Conservation (phyloP, 2,888 invertebrate genomes). For the Noctua pronuba region DNA sequence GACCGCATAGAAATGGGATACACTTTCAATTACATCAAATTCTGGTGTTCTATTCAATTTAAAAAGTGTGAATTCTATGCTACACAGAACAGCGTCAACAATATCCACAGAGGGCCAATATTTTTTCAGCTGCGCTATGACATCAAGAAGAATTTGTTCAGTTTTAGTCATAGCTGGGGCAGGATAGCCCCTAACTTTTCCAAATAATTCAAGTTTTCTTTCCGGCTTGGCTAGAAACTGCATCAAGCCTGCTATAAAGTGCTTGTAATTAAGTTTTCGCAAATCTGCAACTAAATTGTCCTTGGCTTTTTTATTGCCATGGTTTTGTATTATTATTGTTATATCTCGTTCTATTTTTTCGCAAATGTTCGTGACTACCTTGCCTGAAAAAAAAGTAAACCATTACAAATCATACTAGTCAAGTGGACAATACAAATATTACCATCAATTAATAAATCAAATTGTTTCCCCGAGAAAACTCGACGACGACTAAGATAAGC, state of each 20-base stretch:
- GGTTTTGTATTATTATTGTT: slow-evolving; percentile 69
- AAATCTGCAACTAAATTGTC: slow-evolving; percentile 77
- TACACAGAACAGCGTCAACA: slow-evolving; percentile 74
- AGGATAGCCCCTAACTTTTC: slow-evolving; percentile 71
- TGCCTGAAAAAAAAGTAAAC: slow-evolving; percentile 74
- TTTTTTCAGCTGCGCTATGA: slow-evolving; percentile 74
- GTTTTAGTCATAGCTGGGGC: slow-evolving; percentile 83
- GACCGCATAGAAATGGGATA: slow-evolving; percentile 85
- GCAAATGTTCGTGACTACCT: slow-evolving; percentile 65
- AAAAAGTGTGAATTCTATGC: slow-evolving; percentile 83
- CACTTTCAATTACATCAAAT: slow-evolving; percentile 80
- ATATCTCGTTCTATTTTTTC: slow-evolving; percentile 76
- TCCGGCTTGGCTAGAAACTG: slow-evolving; percentile 78
- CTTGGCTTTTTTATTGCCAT: slow-evolving; percentile 72
- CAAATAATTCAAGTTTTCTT: slow-evolving; percentile 79
- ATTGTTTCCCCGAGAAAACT: not conserved
- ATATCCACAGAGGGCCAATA: slow-evolving; percentile 69
- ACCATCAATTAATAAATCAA: not conserved
- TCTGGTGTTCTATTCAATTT: slow-evolving; percentile 81
- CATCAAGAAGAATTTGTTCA: slow-evolving; percentile 83
- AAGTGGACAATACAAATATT: not conserved
- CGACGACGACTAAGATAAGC: not conserved
- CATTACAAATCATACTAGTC: not conserved
- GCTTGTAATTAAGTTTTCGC: slow-evolving; percentile 70
- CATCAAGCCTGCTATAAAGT: slow-evolving; percentile 77